These are phyloP conservation scores for Malurus alboscapulatus DNA, from an alignment of 2,113 vertebrate genomes.

Conservation along the genomic window DNA sequence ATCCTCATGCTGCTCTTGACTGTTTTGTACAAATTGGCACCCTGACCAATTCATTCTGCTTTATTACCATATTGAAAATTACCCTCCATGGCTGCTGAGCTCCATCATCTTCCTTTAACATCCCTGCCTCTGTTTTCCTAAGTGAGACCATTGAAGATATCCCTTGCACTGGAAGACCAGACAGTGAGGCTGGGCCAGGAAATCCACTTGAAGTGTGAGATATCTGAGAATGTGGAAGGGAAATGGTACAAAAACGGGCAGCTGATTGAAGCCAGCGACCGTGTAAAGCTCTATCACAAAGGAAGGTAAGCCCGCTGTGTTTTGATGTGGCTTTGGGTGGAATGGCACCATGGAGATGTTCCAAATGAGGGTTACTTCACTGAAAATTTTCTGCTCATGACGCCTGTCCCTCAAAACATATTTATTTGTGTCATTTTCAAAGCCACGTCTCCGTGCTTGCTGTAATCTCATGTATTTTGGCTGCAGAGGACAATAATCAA, in stretches of 20 bases:
- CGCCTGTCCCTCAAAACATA: not conserved
- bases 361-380: not conserved
- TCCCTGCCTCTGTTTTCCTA: slow-evolving; percentile 6
- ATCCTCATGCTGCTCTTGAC: not conserved
- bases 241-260: slow-evolving; percentile 97
- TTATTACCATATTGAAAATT: not conserved
- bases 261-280: slow-evolving; percentile 86
- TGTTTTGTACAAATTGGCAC: not conserved
- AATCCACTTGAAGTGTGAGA: slow-evolving; percentile 90
- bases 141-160: slow-evolving; percentile 94
- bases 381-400: not conserved
- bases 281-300: slow-evolving; percentile 86
- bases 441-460: not conserved
- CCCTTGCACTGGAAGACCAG: slow-evolving; percentile 83
- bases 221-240: slow-evolving; percentile 88
- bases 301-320: slow-evolving; percentile 75
- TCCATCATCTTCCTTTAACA: not conserved
- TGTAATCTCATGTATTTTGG: not conserved
- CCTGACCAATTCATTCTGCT: not conserved
- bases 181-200: slow-evolving; percentile 88
- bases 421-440: not conserved
- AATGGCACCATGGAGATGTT: not conserved
- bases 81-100: not conserved
- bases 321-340: not conserved
- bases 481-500: not conserved